Conservation (phyloP, 2,797 vertebrate species). For the Alcedo quadribrachys region DNA sequence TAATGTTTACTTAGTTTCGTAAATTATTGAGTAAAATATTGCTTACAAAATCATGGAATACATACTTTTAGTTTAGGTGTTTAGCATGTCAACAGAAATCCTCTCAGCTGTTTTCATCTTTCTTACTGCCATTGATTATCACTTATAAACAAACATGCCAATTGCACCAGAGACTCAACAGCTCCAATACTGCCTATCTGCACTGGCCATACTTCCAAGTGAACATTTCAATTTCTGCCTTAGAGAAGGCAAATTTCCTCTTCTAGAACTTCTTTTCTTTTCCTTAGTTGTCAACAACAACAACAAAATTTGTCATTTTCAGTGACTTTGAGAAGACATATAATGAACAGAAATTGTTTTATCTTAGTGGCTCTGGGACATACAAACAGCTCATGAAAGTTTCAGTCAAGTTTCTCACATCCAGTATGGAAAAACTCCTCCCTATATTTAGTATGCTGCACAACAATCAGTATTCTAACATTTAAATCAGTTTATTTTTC, state of each 20-base stretch:
- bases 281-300: not conserved
- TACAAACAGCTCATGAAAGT: not conserved
- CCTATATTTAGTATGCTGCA: not conserved
- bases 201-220: not conserved
- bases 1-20: not conserved
- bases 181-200: not conserved
- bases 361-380: not conserved
- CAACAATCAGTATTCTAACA: not conserved
- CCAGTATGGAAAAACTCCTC: not conserved
- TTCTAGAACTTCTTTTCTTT: not conserved
- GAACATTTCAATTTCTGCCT: not conserved
- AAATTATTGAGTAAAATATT: not conserved
- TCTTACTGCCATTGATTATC: not conserved
- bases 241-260: not conserved
- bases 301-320: fast-evolving
- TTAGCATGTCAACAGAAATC: not conserved
- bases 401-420: not conserved
- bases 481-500: not conserved
- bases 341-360: not conserved
- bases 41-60: not conserved
- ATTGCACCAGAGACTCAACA: not conserved
- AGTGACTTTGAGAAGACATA: not conserved
- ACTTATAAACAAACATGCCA: not conserved
- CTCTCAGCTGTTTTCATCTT: not conserved
- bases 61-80: not conserved